Percentiles rank a stretch among this genome's conserved stretches.
Conservation (phyloP, 2,113 vertebrate genomes). For the Corydoras sp. region DNA sequence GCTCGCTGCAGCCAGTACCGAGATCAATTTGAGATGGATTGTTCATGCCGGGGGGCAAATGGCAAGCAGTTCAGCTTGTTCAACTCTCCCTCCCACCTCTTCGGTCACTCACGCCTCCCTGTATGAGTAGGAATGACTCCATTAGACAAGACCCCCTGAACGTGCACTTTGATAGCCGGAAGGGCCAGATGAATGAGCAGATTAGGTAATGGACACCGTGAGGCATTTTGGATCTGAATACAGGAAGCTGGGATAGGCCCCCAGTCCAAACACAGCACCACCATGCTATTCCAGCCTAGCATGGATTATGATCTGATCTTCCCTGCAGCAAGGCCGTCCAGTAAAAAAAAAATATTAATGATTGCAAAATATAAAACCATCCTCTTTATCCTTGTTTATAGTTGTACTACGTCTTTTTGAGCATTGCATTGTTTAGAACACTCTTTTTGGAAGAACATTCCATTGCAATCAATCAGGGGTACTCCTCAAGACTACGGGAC, state of each 20-base stretch:
- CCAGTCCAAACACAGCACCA: not conserved
- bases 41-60: constrained; percentile 68
- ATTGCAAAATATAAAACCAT: not conserved
- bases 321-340: not conserved
- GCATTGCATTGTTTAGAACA: no score
- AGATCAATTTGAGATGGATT: constrained; percentile 79
- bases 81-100: constrained; percentile 39
- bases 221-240: constrained; percentile 27
- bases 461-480: no score
- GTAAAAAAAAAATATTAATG: not conserved
- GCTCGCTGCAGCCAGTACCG: constrained; percentile 66
- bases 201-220: constrained; percentile 42
- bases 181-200: constrained; percentile 51
- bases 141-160: constrained; percentile 53
- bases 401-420: no score
- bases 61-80: constrained; percentile 58
- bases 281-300: not conserved
- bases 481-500: no score
- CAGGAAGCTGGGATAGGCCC: not conserved
- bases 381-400: no score
- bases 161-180: constrained; percentile 50
- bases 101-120: constrained; percentile 34
- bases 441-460: no score
- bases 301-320: constrained; percentile 53
- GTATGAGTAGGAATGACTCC: constrained; percentile 57